Evolutionary conservation across 2,797 vertebrate species (phyloP).

Genomic region (Mallotus villosus): DNA sequence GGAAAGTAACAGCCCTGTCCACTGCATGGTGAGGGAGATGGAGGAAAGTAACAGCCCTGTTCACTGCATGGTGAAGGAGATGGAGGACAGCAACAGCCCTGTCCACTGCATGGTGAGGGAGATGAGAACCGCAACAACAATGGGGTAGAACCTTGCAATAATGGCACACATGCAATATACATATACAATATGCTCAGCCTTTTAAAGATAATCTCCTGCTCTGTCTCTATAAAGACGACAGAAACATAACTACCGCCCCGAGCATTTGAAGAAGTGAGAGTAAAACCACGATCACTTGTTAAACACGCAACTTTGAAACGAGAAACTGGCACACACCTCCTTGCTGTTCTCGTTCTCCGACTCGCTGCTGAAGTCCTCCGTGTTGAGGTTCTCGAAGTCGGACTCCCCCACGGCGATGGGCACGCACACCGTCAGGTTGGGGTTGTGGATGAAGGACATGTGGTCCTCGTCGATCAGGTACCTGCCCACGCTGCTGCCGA

Average conservation of each 20-base stretch:
- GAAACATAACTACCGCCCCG: no score
- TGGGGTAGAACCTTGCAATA: conserved; percentile 1
- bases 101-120: conserved; percentile 6
- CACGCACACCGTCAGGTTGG: conserved; percentile 94
- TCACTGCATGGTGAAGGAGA: no score
- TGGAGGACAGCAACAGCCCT: conserved; percentile 32
- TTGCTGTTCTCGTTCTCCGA: conserved; percentile 96
- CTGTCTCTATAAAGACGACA: no score
- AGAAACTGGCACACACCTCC: conserved; percentile 83
- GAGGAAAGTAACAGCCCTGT: no score
- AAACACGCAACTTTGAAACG: no score
- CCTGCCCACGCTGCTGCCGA: conserved; percentile 98
- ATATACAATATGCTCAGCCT: neutral
- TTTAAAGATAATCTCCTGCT: no score
- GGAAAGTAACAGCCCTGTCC: no score
- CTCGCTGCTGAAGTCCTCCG: conserved; percentile 97
- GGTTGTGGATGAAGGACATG: conserved; percentile 99
- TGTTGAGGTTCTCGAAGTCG: conserved; percentile 97
- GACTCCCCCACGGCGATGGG: conserved; percentile 97
- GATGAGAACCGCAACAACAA: neutral
- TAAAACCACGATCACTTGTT: no score
- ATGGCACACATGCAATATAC: conserved; percentile 10
- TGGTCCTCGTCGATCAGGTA: conserved; percentile 98
- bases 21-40: no score
- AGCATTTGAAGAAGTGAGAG: no score